phyloP scores from a whole-genome alignment of 2,797 vertebrate species.

The Ptychobarbus kaznakovi region DNA sequence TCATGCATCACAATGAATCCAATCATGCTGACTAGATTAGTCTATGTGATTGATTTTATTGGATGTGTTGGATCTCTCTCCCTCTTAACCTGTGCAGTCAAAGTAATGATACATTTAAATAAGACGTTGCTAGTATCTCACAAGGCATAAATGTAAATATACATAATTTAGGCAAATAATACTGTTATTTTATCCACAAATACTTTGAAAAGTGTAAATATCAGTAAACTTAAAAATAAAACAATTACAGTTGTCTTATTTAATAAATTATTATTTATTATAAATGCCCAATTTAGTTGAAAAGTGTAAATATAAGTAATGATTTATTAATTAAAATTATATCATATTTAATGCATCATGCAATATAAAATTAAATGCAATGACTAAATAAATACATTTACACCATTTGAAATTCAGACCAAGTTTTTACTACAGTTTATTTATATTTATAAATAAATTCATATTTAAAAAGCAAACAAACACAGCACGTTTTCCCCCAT shows the following conservation, averaged over 20 bases:
- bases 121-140: too few species aligned
- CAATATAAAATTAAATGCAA: neutral
- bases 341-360: too few species aligned
- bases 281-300: neutral
- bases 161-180: neutral
- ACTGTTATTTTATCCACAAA: neutral
- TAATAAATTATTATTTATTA: neutral
- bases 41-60: slow-evolving; percentile 4
- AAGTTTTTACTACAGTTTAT: neutral
- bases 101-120: neutral
- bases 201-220: neutral
- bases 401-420: neutral
- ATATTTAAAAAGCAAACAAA: neutral
- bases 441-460: neutral
- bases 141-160: neutral
- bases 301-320: neutral
- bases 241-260: neutral
- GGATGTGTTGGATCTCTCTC: slow-evolving; percentile 54
- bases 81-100: slow-evolving; percentile 61
- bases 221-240: neutral
- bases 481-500: neutral
- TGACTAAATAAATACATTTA: neutral
- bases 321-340: neutral
- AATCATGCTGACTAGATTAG: slow-evolving; percentile 1
- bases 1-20: neutral